Evolutionary conservation across 2,888 invertebrate genomes (phyloP), one percentile per base, ranked within the genome.

Genomic region (Caenorhabditis uteleia): DNA sequence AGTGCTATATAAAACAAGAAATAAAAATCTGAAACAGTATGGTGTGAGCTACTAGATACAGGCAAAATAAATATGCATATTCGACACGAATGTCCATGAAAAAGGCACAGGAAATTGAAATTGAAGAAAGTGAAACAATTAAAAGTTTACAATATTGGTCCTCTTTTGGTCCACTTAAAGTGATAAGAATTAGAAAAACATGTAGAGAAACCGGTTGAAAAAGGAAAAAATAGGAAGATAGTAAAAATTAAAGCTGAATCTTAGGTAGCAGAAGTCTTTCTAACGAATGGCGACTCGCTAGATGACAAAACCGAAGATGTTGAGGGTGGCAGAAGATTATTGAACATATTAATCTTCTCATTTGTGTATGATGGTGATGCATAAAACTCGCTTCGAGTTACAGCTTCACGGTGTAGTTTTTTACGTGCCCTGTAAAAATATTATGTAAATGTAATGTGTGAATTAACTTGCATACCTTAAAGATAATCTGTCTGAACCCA

Each of bases 221-320:
- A 25, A 14, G 23, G 38, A 33, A 21, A 20, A 39, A 39, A 34
- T 33, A 29, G 12, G 25, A 39, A 31, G 44, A 48, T 14, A 4
- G 14, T 14, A 7, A 29, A 7, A 29, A 10, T 7, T 29, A 29
- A 7, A 29, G 8, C 7, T 10, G 14, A 10, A 29, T 20, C 5
- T 39, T 21, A 39, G 6, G 5, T 20, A 14, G 42, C 25, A 3
- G n/a, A 33, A 18, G 5, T 18, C 18, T 45, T 33, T 16, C 26
- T 10, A 44, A 44, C 4, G 12, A 43, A 36, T 27, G 23, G 43
- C 8, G 14, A 6, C 27, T 51, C 20, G 21, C 4, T 45, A 31
- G 62, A 51, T 33, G 56, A 53, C 62, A 62, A 57, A 21, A 62
- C 57, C 29, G 56, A 43, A 0, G 62, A 62, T 5, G 62, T 62